These are phyloP conservation scores for Dendrocopos noguchii DNA, from an alignment of 2,113 vertebrate genomes.

Conservation along the genomic window DNA sequence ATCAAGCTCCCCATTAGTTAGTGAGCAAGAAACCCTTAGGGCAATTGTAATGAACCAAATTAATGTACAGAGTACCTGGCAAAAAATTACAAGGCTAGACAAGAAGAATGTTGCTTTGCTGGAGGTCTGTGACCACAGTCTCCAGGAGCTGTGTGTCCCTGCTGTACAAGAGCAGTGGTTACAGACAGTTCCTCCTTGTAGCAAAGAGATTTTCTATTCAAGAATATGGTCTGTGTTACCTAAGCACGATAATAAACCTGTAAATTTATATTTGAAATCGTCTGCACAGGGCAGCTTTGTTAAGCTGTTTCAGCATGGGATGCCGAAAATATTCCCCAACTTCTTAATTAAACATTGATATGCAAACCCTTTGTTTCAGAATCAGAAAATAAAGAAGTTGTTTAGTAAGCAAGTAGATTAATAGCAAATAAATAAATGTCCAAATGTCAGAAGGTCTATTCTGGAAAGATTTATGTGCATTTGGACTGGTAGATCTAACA, in stretches of 20 bases:
- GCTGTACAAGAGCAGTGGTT: not conserved
- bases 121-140: conserved; percentile 27
- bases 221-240: not conserved
- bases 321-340: not conserved
- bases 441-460: not conserved
- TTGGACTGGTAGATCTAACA: not conserved
- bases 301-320: not conserved
- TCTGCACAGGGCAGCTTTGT: not conserved
- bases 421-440: not conserved
- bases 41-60: conserved; percentile 57
- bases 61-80: conserved; percentile 40
- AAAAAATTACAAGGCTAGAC: conserved; percentile 50
- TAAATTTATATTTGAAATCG: not conserved
- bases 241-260: not conserved
- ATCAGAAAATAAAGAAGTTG: not conserved
- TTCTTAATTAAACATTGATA: not conserved
- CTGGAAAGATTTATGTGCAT: not conserved
- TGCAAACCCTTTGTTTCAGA: not conserved
- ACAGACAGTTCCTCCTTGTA: not conserved
- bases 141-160: not conserved
- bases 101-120: conserved; percentile 17
- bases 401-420: not conserved
- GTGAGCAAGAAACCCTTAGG: conserved; percentile 50
- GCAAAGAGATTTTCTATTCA: not conserved
- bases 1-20: conserved; percentile 60